A percentile compares a stretch with the other conserved stretches of the same genome.
Conservation (phyloP, 92 coral and sea anemone species). For the Palythoa grandiflora region DNA sequence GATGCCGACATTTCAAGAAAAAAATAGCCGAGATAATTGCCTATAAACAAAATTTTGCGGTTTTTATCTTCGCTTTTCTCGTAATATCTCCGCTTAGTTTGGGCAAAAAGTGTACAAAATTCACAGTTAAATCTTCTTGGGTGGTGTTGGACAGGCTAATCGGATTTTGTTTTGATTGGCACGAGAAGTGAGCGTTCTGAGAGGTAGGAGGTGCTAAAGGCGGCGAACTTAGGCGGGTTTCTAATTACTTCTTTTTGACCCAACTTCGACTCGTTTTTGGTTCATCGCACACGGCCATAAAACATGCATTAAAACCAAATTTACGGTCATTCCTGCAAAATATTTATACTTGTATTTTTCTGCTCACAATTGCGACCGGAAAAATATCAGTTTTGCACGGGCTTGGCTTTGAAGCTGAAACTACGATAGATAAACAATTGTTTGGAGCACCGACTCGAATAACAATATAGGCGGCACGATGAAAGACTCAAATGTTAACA, state of each 20-base stretch:
- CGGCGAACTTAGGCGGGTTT: conserved; percentile 96
- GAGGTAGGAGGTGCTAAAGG: conserved; percentile 86
- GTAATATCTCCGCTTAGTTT: conserved; percentile 26
- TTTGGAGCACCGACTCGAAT: conserved; percentile 59
- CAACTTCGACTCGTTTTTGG: conserved; percentile 59
- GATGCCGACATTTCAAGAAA: conserved; percentile 80
- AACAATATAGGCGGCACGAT: conserved; percentile 92
- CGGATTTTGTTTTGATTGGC: conserved; percentile 77
- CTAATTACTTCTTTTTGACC: conserved; percentile 94
- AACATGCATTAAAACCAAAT: conserved; percentile 81
- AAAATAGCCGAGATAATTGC: conserved; percentile 83
- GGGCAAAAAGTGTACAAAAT: conserved; percentile 22
- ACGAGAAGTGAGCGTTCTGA: conserved; percentile 52
- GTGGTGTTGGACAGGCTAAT: conserved; percentile 46
- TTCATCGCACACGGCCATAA: conserved; percentile 70
- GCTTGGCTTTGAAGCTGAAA: conserved; percentile 61
- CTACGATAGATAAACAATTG: conserved; percentile 73
- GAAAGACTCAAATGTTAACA: conserved; percentile 88
- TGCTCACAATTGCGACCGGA: conserved; percentile 74
- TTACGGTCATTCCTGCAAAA: conserved; percentile 64
- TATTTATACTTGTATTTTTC: conserved; percentile 61
- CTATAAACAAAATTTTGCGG: conserved; percentile 73
- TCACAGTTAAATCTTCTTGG: conserved; percentile 45
- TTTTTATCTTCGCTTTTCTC: conserved; percentile 31
- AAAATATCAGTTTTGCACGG: conserved; percentile 64